Conservation (phyloP, 2,888 invertebrate species). For the Conus canariensis region DNA sequence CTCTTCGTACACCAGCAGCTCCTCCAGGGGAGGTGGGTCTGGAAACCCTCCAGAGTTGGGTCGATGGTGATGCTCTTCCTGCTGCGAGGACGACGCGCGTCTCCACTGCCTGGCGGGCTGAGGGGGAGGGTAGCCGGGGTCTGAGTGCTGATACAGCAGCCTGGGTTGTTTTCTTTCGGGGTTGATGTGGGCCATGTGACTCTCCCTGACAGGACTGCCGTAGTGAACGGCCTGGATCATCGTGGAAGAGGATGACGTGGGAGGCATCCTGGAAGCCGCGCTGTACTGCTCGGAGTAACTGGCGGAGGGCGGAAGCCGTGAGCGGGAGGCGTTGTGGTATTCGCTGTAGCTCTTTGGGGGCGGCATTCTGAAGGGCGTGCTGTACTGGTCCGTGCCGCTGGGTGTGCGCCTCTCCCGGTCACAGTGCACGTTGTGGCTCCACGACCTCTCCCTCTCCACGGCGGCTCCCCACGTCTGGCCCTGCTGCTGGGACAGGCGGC, state of each 20-base stretch:
- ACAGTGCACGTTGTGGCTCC: constrained; percentile 19
- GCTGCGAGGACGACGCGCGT: neutral
- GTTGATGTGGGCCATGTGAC: neutral
- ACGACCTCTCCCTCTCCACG: constrained; percentile 27
- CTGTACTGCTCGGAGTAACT: neutral
- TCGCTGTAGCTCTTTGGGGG: constrained; percentile 22
- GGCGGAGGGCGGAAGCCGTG: neutral
- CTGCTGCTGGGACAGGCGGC: neutral
- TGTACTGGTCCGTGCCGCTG: neutral
- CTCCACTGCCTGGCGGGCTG: neutral
- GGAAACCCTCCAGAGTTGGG: constrained; percentile 30
- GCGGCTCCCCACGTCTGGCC: constrained; percentile 12
- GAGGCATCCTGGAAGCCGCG: neutral
- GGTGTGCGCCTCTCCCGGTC: constrained; percentile 5
- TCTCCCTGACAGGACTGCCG: neutral
- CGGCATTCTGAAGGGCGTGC: neutral
- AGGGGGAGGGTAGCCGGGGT: neutral
- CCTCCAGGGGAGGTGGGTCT: constrained; percentile 1
- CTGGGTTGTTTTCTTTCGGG: neutral
- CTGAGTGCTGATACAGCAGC: neutral
- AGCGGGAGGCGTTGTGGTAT: neutral
- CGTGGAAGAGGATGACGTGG: neutral
- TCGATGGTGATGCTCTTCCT: neutral
- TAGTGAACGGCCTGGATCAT: neutral
- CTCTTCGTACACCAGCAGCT: constrained; percentile 33